Conservation (phyloP, 2,888 invertebrate species). For the Apodemia duryi region DNA sequence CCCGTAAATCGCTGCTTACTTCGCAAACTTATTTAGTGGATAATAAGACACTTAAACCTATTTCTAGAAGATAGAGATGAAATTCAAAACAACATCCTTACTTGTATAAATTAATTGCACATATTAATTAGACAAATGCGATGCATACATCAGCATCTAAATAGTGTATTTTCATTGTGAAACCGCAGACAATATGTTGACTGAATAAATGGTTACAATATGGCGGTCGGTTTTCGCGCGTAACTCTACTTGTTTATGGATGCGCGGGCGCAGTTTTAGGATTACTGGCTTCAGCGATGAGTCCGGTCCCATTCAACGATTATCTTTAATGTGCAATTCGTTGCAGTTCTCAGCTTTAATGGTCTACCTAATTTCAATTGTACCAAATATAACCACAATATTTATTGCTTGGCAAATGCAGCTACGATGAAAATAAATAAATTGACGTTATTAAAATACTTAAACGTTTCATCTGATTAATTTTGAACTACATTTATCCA, state of each 20-base stretch:
- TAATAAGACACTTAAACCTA: conserved; percentile 11
- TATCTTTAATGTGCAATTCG: conserved; percentile 63
- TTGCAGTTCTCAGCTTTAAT: conserved; percentile 58
- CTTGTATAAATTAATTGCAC: conserved; percentile 58
- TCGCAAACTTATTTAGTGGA: background rate
- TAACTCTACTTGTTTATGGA: conserved; percentile 69
- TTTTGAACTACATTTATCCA: background rate
- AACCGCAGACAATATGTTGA: conserved; percentile 73
- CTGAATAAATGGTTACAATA: conserved; percentile 72
- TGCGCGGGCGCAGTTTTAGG: conserved; percentile 69
- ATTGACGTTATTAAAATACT: background rate
- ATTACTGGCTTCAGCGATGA: conserved; percentile 72
- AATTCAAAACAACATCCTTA: conserved; percentile 23
- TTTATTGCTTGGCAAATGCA: conserved; percentile 71
- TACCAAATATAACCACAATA: conserved; percentile 72
- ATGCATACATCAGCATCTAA: conserved; percentile 68
- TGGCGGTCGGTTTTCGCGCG: conserved; percentile 69
- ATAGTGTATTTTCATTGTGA: conserved; percentile 68
- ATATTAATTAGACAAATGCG: conserved; percentile 71
- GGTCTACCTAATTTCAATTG: conserved; percentile 76
- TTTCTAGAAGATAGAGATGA: conserved; percentile 14
- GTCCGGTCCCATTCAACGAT: conserved; percentile 69
- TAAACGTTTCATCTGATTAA: conserved; percentile 29
- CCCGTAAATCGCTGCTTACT: background rate
- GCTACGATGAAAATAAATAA: background rate